Evolutionary conservation across 1,140 invertebrate species (phyloP), one percentile per base, ranked within the genome.

Genomic region (Drosophila ironensis): DNA sequence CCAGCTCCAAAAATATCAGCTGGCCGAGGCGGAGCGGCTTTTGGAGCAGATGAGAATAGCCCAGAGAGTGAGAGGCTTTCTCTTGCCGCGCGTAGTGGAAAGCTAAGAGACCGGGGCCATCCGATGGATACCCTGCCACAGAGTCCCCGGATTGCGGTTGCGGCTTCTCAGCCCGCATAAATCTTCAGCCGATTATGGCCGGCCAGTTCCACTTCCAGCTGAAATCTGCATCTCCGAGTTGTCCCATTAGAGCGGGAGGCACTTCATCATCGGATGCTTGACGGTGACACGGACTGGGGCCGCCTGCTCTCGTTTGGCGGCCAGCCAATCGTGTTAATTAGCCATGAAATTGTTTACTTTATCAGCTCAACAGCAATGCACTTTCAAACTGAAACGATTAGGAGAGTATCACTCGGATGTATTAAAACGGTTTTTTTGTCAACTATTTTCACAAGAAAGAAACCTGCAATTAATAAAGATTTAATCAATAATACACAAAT

Each of bases 1-100:
- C 61, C 61, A 82, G 59, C 78, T 77, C 66, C 73, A 17, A 67
- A 68, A 68, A 41, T 46, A 68, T 56, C 50, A 27, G 24, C n/a
- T 7, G 20, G 52, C 27, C n/a, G n/a, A n/a, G n/a, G n/a, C n/a
- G n/a, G n/a, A n/a, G 54, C 53, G 17, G 54, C 52, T n/a, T n/a
- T n/a, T n/a, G n/a, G n/a, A n/a, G n/a, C 53, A 12, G 22, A 25
- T 16, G 52, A 57, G 41, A 54, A 41, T 27, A 20, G 16, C 14
- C 7, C 20, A 27, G 40, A 22, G 53, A 27, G 40, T 19, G 53
- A 50, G 53, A 52, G 72, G 51, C 64, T 69, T 69, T 69, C 66
- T 69, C 64, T 63, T 38, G 53, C 25, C 16, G 22, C 14, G 14
- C 11, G 8, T 12, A 16, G 5, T 11, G 4, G 20, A 28, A 24